Conservation (phyloP, 35 echinoderm and acorn worm species). For the Apostichopus japonicus region DNA sequence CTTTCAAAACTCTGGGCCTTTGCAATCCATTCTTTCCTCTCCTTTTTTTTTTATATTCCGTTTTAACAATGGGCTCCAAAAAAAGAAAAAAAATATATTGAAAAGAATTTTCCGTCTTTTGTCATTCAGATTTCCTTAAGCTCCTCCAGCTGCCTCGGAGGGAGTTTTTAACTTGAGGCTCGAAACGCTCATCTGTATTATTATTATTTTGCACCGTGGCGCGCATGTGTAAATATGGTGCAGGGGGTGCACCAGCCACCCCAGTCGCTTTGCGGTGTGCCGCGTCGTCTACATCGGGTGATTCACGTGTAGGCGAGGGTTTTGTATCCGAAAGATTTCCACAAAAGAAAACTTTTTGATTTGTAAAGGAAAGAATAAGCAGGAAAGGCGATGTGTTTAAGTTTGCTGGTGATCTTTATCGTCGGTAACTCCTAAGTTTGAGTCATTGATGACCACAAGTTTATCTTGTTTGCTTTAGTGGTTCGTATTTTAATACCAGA, state of each 20-base stretch:
- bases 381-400: conserved; percentile 49
- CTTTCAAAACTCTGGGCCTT: conserved; percentile 14
- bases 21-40: background rate
- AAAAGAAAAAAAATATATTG: background rate
- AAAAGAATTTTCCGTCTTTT: background rate
- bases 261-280: background rate
- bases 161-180: background rate
- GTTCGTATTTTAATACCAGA: background rate
- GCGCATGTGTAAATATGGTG: background rate
- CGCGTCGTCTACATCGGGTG: background rate
- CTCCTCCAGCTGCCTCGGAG: background rate
- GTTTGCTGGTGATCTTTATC: background rate
- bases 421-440: background rate
- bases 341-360: conserved; percentile 7
- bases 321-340: background rate
- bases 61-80: conserved; percentile 1
- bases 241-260: background rate
- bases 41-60: background rate
- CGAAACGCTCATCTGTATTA: background rate
- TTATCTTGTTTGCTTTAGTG: conserved; percentile 3
- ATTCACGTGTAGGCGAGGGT: background rate
- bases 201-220: too few relatives aligned
- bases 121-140: conserved; percentile 13
- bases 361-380: conserved; percentile 19
- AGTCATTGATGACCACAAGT: conserved; percentile 22